Evolutionary conservation across 2,113 vertebrate species (phyloP).

Genomic region (Scomber scombrus): DNA sequence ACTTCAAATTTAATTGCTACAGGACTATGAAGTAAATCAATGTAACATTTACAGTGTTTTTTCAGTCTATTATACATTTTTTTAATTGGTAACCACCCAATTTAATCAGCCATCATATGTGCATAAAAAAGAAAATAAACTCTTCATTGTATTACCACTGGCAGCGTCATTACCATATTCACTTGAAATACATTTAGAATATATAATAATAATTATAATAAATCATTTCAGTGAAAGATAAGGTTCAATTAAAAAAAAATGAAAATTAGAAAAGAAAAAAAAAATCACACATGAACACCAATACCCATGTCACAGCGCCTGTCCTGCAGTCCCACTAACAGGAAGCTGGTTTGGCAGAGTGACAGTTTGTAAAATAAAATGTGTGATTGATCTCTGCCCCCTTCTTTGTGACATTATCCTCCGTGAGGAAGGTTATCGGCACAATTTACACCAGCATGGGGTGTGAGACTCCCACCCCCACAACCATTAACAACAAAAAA

Average conservation of each 20-base stretch:
- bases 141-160: slow-evolving; percentile 24
- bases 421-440: slow-evolving; percentile 49
- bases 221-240: slow-evolving; percentile 19
- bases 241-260: slow-evolving; percentile 27
- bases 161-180: slow-evolving; percentile 33
- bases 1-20: slow-evolving; percentile 35
- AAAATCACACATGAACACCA: background rate
- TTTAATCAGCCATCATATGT: slow-evolving; percentile 20
- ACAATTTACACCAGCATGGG: slow-evolving; percentile 67
- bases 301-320: slow-evolving; percentile 15
- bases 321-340: slow-evolving; percentile 7
- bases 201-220: background rate
- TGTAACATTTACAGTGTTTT: slow-evolving; percentile 20
- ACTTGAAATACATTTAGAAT: slow-evolving; percentile 3
- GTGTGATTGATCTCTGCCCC: slow-evolving; percentile 40
- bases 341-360: slow-evolving; percentile 33
- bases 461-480: slow-evolving; percentile 45
- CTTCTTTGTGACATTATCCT: slow-evolving; percentile 39
- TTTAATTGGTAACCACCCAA: slow-evolving; percentile 3
- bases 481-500: slow-evolving; percentile 57
- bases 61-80: slow-evolving; percentile 15
- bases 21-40: slow-evolving; percentile 37
- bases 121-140: slow-evolving; percentile 29
- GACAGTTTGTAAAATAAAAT: background rate
- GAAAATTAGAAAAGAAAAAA: background rate